Evolutionary conservation across 2,888 invertebrate genomes (phyloP), one percentile per base, ranked within the genome.

Genomic region (Tenthredo livida): DNA sequence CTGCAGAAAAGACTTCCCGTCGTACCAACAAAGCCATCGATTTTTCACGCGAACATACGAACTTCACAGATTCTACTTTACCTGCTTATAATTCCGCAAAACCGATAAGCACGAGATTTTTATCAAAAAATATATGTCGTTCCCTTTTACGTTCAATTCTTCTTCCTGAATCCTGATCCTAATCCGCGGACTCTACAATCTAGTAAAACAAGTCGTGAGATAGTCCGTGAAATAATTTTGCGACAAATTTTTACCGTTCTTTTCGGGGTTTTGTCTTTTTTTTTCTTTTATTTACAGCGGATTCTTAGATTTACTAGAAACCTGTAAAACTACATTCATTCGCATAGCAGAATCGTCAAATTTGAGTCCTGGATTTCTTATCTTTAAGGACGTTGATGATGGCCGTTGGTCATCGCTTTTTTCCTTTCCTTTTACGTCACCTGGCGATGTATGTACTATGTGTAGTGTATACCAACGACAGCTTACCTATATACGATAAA

Each of bases 11-110:
- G 1, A 29, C 17, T 50, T 33, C 50, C 77, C 54, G 33, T 54
- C 54, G 17, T 77, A 77, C 77, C 77, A 47, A 77, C 77, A 7
- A 77, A n/a, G 12, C 9, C 25, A 77, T 77, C 77, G 77, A 77
- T 77, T 43, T 40, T 17, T 67, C 67, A 65, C 47, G 15, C 47
- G 12, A 54, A 54, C 7, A 15, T 15, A 67, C 15, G 33, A 43
- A 43, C 43, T 43, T 12, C 33, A 5, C 67, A 29, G 12, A 15
- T 15, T 15, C 25, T 29, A 17, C 67, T 67, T 33, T 3, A 33
- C 21, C 21, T 10, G 29, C 25, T 67, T 15, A 17, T 10, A 5
- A 33, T 25, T 70, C 29, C 21, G 5, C 5, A 0, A n/a, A 10
- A 43, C 43, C 72, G 72, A 21, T 73, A 73, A 43, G 72, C 72